Evolutionary conservation across 2,113 vertebrate genomes (phyloP).

Genomic region (Pterocles gutturalis): DNA sequence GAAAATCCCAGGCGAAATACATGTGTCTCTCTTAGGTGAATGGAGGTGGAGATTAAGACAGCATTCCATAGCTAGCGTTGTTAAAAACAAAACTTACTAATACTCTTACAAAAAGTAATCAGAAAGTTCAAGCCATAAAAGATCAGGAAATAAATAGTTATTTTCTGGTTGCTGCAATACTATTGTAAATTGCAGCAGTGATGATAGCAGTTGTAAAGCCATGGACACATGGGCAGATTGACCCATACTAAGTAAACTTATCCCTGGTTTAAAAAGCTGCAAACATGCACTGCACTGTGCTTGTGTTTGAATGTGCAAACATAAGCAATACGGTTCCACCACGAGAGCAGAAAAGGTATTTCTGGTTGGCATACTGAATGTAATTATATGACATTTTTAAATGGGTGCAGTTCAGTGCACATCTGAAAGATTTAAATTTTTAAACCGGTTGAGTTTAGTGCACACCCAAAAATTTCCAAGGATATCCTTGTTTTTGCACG

Average conservation of each 20-base stretch:
- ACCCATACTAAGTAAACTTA: background rate
- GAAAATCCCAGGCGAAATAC: background rate
- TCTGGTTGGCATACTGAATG: background rate
- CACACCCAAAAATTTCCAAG: background rate
- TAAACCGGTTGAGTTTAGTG: background rate
- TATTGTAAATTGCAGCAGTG: background rate
- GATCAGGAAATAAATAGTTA: background rate
- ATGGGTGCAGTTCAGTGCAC: background rate
- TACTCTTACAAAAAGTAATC: background rate
- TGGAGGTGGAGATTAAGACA: background rate
- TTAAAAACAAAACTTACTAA: background rate
- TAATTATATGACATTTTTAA: background rate
- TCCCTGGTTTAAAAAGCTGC: background rate
- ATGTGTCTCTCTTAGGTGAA: background rate
- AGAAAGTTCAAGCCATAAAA: background rate
- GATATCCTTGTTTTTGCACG: background rate
- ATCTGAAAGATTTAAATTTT: background rate
- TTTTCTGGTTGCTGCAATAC: background rate
- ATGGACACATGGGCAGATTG: background rate
- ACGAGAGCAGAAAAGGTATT: background rate
- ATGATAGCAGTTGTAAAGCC: background rate
- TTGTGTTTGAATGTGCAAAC: background rate
- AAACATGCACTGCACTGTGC: background rate
- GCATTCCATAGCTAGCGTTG: background rate
- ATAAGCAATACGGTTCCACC: background rate